These are phyloP conservation scores for Perdita meconis DNA, from an alignment of 2,888 invertebrate genomes.

Conservation along the genomic window DNA sequence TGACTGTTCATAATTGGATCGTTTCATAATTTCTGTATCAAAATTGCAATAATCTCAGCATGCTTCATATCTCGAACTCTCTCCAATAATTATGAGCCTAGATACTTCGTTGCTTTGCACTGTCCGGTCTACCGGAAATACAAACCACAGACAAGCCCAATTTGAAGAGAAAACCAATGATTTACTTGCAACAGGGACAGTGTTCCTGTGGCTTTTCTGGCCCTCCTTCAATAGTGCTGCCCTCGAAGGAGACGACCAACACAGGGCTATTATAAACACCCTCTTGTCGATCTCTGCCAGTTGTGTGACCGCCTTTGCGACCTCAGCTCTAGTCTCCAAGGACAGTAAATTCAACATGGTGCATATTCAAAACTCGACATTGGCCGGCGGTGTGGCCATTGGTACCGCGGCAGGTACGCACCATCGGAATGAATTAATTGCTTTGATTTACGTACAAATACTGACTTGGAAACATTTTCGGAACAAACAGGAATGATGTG, in stretches of 20 bases:
- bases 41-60: too few species aligned
- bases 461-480: conserved; percentile 42
- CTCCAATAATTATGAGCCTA: too few species aligned
- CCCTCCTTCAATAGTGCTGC: conserved; percentile 97
- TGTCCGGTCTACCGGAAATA: too few species aligned
- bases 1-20: too few species aligned
- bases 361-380: conserved; percentile 96
- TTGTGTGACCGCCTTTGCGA: conserved; percentile 92
- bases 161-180: neutral
- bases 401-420: conserved; percentile 89
- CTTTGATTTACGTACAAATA: neutral
- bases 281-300: conserved; percentile 94
- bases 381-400: conserved; percentile 97
- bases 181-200: conserved; percentile 87
- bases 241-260: conserved; percentile 89
- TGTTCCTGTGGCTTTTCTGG: conserved; percentile 98
- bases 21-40: too few species aligned
- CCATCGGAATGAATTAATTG: conserved; percentile 37
- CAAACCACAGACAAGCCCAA: too few species aligned
- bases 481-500: conserved; percentile 87
- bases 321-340: conserved; percentile 91
- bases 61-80: too few species aligned
- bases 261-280: conserved; percentile 96
- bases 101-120: too few species aligned
- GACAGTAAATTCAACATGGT: conserved; percentile 95